phyloP scores from a whole-genome alignment of 2,888 invertebrate genomes.

The Leptopilina syphax region DNA sequence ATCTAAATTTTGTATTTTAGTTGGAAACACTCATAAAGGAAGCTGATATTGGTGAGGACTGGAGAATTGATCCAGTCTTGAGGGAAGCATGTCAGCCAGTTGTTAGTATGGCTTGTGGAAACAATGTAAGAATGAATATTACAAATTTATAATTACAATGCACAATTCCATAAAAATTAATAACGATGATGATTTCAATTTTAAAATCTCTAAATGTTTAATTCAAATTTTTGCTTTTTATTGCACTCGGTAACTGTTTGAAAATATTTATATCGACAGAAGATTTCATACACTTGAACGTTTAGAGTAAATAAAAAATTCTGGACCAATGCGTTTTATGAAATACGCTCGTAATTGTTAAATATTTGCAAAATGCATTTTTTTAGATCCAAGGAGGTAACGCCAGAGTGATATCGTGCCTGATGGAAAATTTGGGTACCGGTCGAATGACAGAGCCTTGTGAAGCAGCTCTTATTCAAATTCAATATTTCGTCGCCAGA shows the following conservation, averaged over 20 bases:
- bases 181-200: too few species aligned
- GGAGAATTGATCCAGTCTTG: conserved; percentile 95
- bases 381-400: conserved; percentile 84
- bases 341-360: background rate
- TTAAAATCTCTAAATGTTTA: too few species aligned
- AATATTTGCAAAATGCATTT: too few species aligned
- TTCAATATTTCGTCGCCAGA: conserved; percentile 97
- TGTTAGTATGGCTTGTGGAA: conserved; percentile 87
- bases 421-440: conserved; percentile 94
- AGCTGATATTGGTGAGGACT: conserved; percentile 96
- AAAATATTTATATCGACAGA: too few species aligned
- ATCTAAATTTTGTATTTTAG: conserved; percentile 73
- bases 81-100: conserved; percentile 91
- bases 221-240: too few species aligned
- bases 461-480: conserved; percentile 93
- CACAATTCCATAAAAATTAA: too few species aligned
- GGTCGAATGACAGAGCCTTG: conserved; percentile 92
- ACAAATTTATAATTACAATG: background rate
- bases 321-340: background rate
- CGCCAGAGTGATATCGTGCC: conserved; percentile 92
- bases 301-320: too few species aligned
- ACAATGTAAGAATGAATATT: conserved; percentile 70
- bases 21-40: conserved; percentile 89
- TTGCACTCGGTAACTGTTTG: too few species aligned
- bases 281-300: too few species aligned